phyloP scores from a whole-genome alignment of 2,797 vertebrate species.

The Sebastes steindachneri region DNA sequence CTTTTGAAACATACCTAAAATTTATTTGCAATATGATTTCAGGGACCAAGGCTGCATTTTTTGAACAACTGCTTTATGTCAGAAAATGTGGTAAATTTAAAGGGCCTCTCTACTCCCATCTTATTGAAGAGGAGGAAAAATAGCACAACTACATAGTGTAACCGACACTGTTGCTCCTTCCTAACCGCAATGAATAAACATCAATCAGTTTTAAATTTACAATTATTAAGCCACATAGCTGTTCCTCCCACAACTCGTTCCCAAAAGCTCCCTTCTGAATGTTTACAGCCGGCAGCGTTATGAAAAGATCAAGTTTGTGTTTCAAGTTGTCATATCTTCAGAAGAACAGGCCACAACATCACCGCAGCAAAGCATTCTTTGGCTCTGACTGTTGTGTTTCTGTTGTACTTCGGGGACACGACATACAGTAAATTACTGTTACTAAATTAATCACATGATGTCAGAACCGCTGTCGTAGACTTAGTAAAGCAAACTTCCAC shows the following conservation, averaged over 20 bases:
- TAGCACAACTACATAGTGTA: background rate
- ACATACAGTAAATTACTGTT: constrained; percentile 21
- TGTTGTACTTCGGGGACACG: background rate
- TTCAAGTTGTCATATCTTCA: background rate
- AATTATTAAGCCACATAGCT: background rate
- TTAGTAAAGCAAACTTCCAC: background rate
- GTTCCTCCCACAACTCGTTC: background rate
- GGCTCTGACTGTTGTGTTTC: constrained; percentile 8
- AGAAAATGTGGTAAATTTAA: background rate
- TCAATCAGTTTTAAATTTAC: background rate
- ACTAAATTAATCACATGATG: constrained; percentile 21
- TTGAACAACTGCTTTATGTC: background rate
- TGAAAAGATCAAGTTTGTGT: background rate
- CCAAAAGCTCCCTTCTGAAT: background rate
- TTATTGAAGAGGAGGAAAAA: background rate
- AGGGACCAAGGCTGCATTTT: background rate
- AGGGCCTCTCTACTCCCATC: background rate
- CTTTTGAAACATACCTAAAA: background rate
- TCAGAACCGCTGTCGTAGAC: background rate
- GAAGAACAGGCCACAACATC: background rate
- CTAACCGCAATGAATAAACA: background rate
- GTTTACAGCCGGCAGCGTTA: background rate
- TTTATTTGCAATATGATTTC: background rate
- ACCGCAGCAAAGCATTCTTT: constrained; percentile 45
- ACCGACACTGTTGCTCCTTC: background rate